Evolutionary conservation across 2,797 vertebrate species (phyloP).

Genomic region (Micromesistius poutassou): DNA sequence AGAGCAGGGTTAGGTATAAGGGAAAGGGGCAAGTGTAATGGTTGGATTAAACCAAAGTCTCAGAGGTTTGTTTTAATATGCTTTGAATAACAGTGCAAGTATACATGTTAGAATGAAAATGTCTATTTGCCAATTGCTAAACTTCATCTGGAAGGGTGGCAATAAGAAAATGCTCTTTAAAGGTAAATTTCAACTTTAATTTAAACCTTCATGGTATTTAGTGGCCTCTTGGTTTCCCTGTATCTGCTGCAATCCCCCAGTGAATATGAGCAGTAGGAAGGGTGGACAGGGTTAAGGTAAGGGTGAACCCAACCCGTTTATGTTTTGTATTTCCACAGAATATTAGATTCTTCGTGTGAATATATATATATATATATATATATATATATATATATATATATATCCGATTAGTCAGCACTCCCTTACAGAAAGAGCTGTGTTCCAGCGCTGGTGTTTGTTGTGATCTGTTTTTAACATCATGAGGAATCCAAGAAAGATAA

Average conservation of each 20-base stretch:
- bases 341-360: not conserved
- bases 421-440: not conserved
- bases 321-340: not conserved
- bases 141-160: not conserved
- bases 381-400: not conserved
- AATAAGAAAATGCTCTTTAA: not conserved
- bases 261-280: not conserved
- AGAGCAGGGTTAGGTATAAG: not conserved
- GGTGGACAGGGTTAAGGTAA: not conserved
- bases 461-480: not conserved
- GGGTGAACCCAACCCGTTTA: no score
- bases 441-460: not conserved
- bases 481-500: not conserved
- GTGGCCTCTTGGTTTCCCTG: not conserved
- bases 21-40: not conserved
- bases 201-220: not conserved
- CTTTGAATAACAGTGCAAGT: not conserved
- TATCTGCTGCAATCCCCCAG: not conserved
- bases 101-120: not conserved
- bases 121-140: not conserved
- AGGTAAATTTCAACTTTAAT: not conserved
- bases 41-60: not conserved
- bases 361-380: not conserved
- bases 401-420: not conserved
- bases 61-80: not conserved